A percentile compares a stretch with the other conserved stretches of the same genome.
Conservation (phyloP, 2,888 invertebrate species). For the Hoplodrina ambigua region DNA sequence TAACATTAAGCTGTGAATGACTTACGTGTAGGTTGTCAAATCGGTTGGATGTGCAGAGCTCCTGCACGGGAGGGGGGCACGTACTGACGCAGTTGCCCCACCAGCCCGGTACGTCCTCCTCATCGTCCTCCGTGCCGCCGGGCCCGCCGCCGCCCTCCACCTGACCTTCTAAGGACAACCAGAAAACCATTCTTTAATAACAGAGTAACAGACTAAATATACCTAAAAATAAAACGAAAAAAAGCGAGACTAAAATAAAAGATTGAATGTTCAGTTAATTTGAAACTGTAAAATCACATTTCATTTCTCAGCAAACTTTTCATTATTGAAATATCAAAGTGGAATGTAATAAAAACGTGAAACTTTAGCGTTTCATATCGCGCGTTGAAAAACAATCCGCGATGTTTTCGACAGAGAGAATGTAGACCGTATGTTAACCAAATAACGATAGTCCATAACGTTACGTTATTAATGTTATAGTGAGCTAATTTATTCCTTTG, state of each 20-base stretch:
- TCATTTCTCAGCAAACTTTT: neutral
- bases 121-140: slow-evolving; percentile 63
- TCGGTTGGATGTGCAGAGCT: slow-evolving; percentile 93
- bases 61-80: slow-evolving; percentile 87
- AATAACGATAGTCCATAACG: neutral
- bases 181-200: neutral
- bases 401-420: slow-evolving; percentile 7
- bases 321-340: slow-evolving; percentile 8
- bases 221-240: too few relatives aligned
- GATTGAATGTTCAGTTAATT: neutral
- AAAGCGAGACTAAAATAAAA: too few relatives aligned
- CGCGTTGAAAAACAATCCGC: slow-evolving; percentile 9
- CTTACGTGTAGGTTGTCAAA: slow-evolving; percentile 95
- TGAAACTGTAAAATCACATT: neutral
- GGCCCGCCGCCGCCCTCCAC: slow-evolving; percentile 66
- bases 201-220: neutral
- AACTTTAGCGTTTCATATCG: neutral
- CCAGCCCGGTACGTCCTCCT: slow-evolving; percentile 74
- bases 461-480: slow-evolving; percentile 27
- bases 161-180: slow-evolving; percentile 62
- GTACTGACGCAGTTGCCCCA: slow-evolving; percentile 83
- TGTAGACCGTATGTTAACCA: slow-evolving; percentile 8
- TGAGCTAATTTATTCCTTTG: slow-evolving; percentile 15
- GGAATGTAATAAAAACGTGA: slow-evolving; percentile 4
- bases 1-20: slow-evolving; percentile 46